Evolutionary conservation across 1,140 invertebrate genomes (phyloP), one percentile per base, ranked within the genome.

Genomic region (Drosophila guanche): DNA sequence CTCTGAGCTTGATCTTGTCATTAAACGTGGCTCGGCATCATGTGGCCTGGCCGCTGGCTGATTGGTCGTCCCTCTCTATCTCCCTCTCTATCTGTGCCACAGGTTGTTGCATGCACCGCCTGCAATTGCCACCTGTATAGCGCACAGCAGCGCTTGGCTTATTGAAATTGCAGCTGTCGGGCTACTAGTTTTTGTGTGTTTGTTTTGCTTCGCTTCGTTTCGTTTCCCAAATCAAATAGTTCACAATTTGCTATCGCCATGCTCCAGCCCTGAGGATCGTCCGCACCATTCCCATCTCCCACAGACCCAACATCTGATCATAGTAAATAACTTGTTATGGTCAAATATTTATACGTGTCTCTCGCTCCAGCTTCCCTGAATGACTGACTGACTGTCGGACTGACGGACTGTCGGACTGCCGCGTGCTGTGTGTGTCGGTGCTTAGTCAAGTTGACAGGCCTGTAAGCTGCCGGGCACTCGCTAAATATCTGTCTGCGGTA

Each of bases 321-420:
- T 89, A 88, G 83, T 88, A 88, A 88, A 88, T 88, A 88, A 88
- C 83, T 88, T 83, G 83, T 86, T 86, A 78, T 76, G 78, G 70
- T 81, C 75, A 62, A 78, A 75, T 81, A 79, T 69, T 72, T 84
- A 55, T 70, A 60, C 75, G 74, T 68, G 53, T 73, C 47, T 55
- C 56, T 57, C 63, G 45, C 33, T 37, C 33, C 33, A 12, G 33
- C 33, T 37, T 12, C 33, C 33, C 33, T 37, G 33, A 37, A 10
- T 37, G 10, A 12, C 33, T 12, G 33, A 37, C 33, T 12, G 56
- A 52, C 42, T 72, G 59, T 52, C 46, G 51, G 27, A 27, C 27
- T 27, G 27, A 0, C 29, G 62, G 58, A 27, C 70, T 55, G 51
- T 45, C 33, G 12, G 45, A 20, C 56, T 27, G n/a, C 48, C 37